Base-by-base conservation (phyloP, 64 coral and sea anemone genomes). In the Stichodactyla mertensii region DNA sequence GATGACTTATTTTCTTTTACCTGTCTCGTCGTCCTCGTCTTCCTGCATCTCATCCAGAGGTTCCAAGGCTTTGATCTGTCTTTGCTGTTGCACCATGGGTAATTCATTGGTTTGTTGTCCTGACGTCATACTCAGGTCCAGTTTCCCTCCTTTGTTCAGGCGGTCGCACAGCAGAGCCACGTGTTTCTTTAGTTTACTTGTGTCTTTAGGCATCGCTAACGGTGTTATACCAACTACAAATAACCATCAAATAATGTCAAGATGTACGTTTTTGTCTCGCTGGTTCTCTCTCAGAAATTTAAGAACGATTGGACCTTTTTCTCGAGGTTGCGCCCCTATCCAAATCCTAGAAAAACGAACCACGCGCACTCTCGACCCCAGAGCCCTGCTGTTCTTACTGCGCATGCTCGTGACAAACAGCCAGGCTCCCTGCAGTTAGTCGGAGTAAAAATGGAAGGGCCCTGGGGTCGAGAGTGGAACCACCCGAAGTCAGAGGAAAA, bases 181-280 rank as follows among this genome's bases (percentile, higher is more conserved):
- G 85, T 98, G 95, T 83, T 98, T 98, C 89, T 98, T 98, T 26
- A 98, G 74, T 77, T 98, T 98, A 15, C 87, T 92, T 11, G 92
- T 98, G 67, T 98, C 95, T 80, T 91, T 89, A 2, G 95, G 95
- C 52, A 98, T 94, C 60, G 88, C 89, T 83, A 98, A 71, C 13
- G 92, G 55, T 51, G 87, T 81, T 10, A 94, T 82, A 54, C 87
- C 84, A 57, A 94, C 95, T 98, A 82, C 16, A 16, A 7, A 16
- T 22, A 66, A 84, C 24, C 19, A 84, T 27, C 28, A 55, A 59
- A 91, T 87, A 20, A 10, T 4, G 5, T 61, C 19, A 13, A 15
- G 5, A 61, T 16, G 36, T 61, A 61, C 10, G 11, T 15, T 45
- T 45, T 45, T 2, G 36, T 45, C 36, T 45, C 36, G 36, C 36